Base-by-base conservation (phyloP, 2,113 vertebrate genomes). In the Taxidea taxus region DNA sequence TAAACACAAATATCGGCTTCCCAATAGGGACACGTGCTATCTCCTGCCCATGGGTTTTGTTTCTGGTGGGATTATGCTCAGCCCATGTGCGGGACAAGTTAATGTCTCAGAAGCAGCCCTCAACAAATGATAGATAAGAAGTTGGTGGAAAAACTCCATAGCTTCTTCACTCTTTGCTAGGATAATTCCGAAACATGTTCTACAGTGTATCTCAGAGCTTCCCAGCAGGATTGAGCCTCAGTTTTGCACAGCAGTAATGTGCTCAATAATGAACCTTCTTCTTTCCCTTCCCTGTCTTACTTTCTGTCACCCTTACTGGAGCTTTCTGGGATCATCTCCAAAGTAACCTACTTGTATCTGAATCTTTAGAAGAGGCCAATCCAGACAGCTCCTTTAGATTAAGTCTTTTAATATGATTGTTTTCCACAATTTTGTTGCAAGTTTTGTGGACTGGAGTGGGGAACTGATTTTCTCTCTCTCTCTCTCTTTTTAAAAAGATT, bases 381-480 rank as follows among this genome's bases (percentile, higher is more conserved):
- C 20, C 29, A 83, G 39, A 89, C 34, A 84, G 56, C 89, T 12
- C 3, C 16, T 96, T 92, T 68, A 81, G 56, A 87, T 94, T 72
- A 92, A 90, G 64, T 96, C 78, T 93, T 96, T 80, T 68, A 37
- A 54, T 90, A 29, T 88, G 39, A 74, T 84, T 94, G 27, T 86
- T 93, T 86, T 34, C 4, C 18, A 9, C 34, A 62, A 25, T 4
- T 81, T 58, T 95, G 37, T 87, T 88, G 56, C 39, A 93, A 18
- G 39, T 95, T 87, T 39, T 64, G n/a, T 90, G 49, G 12, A 94
- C 15, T 91, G 23, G 42, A 14, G 20, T 86, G 34, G 56, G 20
- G 14, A 96, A 77, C 27, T 86, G 15, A 25, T 87, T 96, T 21
- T 23, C 87, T 95, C 23, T 34, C 5, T 31, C 12, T 60, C 58